Conservation (phyloP, 2,797 vertebrate species). For the Toxotes lorentzi region DNA sequence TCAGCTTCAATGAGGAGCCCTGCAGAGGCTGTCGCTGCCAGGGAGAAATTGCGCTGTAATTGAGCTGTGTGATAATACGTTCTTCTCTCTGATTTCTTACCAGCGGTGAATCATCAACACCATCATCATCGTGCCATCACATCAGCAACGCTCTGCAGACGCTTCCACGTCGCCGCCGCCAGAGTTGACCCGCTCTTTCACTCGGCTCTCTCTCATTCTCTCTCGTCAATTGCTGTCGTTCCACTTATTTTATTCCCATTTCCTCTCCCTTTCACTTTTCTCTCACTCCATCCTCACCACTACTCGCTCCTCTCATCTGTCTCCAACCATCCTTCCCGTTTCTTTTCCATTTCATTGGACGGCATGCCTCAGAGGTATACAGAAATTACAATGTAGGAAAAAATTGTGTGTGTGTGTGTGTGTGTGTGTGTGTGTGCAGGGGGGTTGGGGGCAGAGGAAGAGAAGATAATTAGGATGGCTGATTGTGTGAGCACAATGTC, state of each 20-base stretch:
- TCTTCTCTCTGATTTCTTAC: constrained; percentile 78
- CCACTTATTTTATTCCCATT: constrained; percentile 70
- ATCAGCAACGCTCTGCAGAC: constrained; percentile 68
- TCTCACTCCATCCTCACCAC: constrained; percentile 28
- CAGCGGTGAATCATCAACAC: constrained; percentile 78
- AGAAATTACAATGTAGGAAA: constrained; percentile 58
- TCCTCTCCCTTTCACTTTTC: constrained; percentile 54
- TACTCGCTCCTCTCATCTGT: constrained; percentile 47
- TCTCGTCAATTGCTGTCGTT: constrained; percentile 67
- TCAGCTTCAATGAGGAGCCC: constrained; percentile 79
- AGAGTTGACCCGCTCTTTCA: constrained; percentile 65
- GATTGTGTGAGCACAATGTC: constrained; percentile 59
- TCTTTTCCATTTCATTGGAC: constrained; percentile 62
- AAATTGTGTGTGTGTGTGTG: not conserved
- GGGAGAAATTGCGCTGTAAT: constrained; percentile 81
- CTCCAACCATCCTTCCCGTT: constrained; percentile 52
- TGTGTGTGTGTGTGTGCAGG: constrained; percentile 1
- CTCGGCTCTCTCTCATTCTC: constrained; percentile 16
- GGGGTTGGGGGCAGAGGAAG: not conserved
- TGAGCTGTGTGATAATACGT: constrained; percentile 80
- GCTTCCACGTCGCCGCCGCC: constrained; percentile 47
- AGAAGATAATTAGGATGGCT: constrained; percentile 62
- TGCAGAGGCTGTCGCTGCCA: constrained; percentile 68
- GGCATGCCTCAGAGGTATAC: constrained; percentile 64
- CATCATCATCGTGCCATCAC: constrained; percentile 76